Evolutionary conservation across 2,113 vertebrate species (phyloP), one percentile per base, ranked within the genome.

Genomic region (Coturnix japonica): DNA sequence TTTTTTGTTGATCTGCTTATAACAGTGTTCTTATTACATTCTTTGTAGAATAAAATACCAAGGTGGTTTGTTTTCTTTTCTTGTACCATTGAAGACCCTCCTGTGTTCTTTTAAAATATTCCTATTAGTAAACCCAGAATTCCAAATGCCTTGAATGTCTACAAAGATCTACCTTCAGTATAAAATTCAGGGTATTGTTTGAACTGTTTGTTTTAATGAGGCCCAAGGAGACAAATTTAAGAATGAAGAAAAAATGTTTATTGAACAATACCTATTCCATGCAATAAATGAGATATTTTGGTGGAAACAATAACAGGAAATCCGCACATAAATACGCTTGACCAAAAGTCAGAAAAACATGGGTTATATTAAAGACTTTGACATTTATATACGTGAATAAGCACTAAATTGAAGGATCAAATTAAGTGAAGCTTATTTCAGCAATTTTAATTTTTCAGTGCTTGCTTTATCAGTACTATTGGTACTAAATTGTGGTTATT

Each of bases 1-100:
- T 23, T 30, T 71, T 84, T 51, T 71, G 33, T 21, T 78, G 51
- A 72, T 16, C 69, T 61, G 57, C 13, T 75, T 20, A 61, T 84
- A 57, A 78, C 23, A 81, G 15, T 22, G 35, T 0, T 0, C 1
- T 46, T 28, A 35, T 17, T 59, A 39, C 54, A 16, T 35, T 88
- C 21, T 74, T 87, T 59, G 9, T 12, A 59, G 11, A 28, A 63
- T 5, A 46, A 83, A 80, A 76, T n/a, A 35, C 2, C 4, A 35
- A 0, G 23, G 13, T 9, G 0, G 0, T 3, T 30, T 86, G 43
- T 69, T 88, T 93, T 65, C 37, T 90, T 90, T 89, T 23, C 57
- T 47, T 86, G n/a, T 31, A 49, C 72, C 53, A 26, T 2, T 49
- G 30, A 51, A 78, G 26, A 84, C 4, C 16, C 81, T 64, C 15